Conservation (phyloP, 2,888 invertebrate species). For the Synanthedon myopaeformis region DNA sequence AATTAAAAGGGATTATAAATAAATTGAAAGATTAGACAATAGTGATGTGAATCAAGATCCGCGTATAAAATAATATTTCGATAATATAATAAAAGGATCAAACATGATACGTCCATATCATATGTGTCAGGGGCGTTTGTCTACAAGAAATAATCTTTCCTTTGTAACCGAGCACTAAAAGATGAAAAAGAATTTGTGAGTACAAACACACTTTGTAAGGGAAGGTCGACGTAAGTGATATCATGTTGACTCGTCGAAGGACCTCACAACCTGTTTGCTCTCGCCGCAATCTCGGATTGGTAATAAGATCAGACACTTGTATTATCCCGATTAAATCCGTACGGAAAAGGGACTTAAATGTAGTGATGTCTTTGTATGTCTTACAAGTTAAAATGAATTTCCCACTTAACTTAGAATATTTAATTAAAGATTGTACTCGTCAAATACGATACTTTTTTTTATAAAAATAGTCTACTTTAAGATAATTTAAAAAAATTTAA, state of each 20-base stretch:
- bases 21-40: not conserved
- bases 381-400: not conserved
- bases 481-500: too few relatives aligned
- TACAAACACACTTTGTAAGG: conserved; percentile 48
- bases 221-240: conserved; percentile 55
- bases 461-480: too few relatives aligned
- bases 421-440: too few relatives aligned
- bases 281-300: conserved; percentile 61
- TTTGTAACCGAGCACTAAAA: conserved; percentile 31
- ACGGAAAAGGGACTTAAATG: conserved; percentile 46
- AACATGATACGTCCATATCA: not conserved
- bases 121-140: not conserved
- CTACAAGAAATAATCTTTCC: conserved; percentile 5
- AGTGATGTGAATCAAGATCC: not conserved
- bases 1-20: too few relatives aligned
- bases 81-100: not conserved
- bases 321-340: conserved; percentile 64
- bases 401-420: too few relatives aligned
- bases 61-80: not conserved
- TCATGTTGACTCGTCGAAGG: conserved; percentile 53
- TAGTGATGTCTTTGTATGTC: conserved; percentile 44
- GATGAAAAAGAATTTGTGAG: conserved; percentile 46
- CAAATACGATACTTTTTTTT: too few relatives aligned
- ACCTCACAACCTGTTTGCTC: conserved; percentile 53
- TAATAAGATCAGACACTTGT: conserved; percentile 68